Base-by-base conservation (phyloP, 2,888 invertebrate genomes). In the Andrena trimmerana region DNA sequence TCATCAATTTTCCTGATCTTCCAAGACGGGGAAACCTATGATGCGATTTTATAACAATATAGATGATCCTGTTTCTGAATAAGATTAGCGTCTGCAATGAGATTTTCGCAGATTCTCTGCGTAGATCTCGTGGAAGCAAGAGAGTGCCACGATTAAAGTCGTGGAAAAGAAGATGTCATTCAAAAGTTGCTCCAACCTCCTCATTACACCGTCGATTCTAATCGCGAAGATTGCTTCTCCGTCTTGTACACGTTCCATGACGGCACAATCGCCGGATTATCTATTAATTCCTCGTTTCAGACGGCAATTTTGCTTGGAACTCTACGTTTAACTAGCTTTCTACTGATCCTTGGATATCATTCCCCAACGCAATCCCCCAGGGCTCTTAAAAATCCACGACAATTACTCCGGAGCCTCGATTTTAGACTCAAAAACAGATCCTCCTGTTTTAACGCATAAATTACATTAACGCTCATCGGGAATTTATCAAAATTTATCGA, bases 211-310 rank as follows among this genome's bases (percentile, higher is more conserved):
- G 59, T 71, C 50, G 60, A 78, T 74, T 71, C 57, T 52, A 77
- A 71, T 83, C 83, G 69, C 31, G 33, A 74, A 69, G 68, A 83
- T 74, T 77, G 71, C 60, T 42, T 75, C 54, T 69, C 74, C 36
- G 57, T 73, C 29, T 48, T 69, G 24, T 67, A 73, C 27, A 69
- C 50, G 70, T 36, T 68, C 72, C 29, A 73, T 54, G 71, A 59
- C 50, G 33, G 59, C 52, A 63, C 60, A 8, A 65, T 78, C 50
- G 8, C 24, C 24, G 20, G 54, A 60, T 69, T n/a, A 70, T 63
- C 76, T 70, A 78, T 83, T 76, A 67, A 79, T 71, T 77, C 76
- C 60, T 77, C 59, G 20, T 59, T 57, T 68, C 68, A 54, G 60
- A 7, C 48, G n/a, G 63, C 63, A 71, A 83, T 83, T 85, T 83